Conservation (phyloP, 53 echinoderm and acorn worm species). For the Glandiceps talaboti region DNA sequence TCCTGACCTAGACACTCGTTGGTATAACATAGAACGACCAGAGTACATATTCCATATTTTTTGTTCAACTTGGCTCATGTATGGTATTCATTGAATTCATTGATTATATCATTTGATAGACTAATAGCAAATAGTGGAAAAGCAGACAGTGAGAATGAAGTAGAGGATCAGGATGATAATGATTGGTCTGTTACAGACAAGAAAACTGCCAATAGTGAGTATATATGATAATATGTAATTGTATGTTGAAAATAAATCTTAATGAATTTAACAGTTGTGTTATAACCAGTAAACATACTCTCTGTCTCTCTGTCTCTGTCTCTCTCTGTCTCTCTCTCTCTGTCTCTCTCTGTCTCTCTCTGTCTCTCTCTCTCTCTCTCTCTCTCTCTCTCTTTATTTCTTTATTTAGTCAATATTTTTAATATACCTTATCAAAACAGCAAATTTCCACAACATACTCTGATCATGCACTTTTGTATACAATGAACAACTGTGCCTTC, state of each 20-base stretch:
- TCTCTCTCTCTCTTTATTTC: constrained; percentile 1
- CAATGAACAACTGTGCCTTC: too few relatives aligned
- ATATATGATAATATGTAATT: background rate
- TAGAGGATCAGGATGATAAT: constrained; percentile 82
- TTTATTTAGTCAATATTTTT: background rate
- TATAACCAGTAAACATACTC: constrained; percentile 2
- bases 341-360: background rate
- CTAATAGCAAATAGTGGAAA: constrained; percentile 50
- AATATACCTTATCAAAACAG: too few relatives aligned
- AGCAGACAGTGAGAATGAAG: constrained; percentile 88
- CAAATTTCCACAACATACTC: too few relatives aligned
- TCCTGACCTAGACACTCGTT: too few relatives aligned
- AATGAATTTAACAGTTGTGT: too few relatives aligned
- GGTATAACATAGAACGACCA: too few relatives aligned
- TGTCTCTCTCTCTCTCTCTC: constrained; percentile 8
- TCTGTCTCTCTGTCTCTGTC: background rate
- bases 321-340: background rate
- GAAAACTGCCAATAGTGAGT: constrained; percentile 43
- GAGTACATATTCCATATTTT: too few relatives aligned
- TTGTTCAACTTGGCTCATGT: too few relatives aligned
- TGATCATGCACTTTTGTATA: too few relatives aligned
- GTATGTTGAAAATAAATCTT: too few relatives aligned
- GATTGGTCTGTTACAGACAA: constrained; percentile 55
- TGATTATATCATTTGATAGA: too few relatives aligned
- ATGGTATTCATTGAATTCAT: too few relatives aligned